Conservation (phyloP, 2,797 vertebrate genomes). For the Limnodromus scolopaceus region DNA sequence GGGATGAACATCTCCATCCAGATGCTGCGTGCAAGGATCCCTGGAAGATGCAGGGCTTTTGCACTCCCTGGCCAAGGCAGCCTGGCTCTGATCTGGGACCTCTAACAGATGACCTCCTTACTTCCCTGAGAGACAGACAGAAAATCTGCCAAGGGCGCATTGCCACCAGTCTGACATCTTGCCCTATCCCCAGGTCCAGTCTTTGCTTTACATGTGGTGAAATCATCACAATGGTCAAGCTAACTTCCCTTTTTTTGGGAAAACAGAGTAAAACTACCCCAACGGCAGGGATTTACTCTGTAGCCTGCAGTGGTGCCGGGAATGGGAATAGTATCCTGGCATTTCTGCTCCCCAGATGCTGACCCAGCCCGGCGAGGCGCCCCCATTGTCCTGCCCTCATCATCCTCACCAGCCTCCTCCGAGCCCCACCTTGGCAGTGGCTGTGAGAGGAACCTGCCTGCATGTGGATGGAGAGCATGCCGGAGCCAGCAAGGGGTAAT, state of each 20-base stretch:
- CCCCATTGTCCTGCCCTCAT: neutral
- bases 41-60: neutral
- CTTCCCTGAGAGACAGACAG: neutral
- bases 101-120: neutral
- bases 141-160: neutral
- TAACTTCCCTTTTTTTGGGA: neutral
- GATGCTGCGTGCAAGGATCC: neutral
- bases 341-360: neutral
- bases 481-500: neutral
- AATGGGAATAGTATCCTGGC: neutral
- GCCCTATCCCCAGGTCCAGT: neutral
- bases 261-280: neutral
- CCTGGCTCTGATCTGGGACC: neutral
- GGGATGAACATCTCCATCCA: neutral
- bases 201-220: neutral
- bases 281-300: neutral
- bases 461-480: neutral
- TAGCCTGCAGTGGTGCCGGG: neutral
- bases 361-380: neutral
- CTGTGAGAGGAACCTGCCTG: neutral
- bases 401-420: neutral
- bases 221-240: neutral
- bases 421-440: neutral
- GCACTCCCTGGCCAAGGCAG: neutral
- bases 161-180: neutral